phyloP scores from a whole-genome alignment of 2,888 invertebrate species.

The Ditylenchus weischeri region DNA sequence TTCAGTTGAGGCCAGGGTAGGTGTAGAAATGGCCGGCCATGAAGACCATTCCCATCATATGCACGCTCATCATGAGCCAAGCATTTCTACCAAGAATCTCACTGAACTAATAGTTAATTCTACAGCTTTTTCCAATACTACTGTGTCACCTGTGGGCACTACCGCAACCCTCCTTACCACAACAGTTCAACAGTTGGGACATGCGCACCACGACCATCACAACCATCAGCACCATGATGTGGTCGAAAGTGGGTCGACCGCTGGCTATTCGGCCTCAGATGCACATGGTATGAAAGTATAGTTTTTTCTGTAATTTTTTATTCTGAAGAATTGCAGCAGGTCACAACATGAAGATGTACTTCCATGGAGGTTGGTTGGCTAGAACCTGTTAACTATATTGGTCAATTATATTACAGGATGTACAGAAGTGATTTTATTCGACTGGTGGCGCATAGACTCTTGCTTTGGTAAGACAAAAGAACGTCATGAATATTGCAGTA shows the following conservation, averaged over 20 bases:
- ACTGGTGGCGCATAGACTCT: slow-evolving; percentile 53
- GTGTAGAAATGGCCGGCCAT: slow-evolving; percentile 10
- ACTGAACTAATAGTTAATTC: too few relatives aligned
- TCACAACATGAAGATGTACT: slow-evolving; percentile 55
- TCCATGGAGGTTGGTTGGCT: slow-evolving; percentile 42
- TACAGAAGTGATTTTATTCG: slow-evolving; percentile 55
- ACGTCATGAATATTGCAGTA: neutral
- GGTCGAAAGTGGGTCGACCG: neutral
- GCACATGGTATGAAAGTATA: neutral
- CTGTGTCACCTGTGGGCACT: neutral
- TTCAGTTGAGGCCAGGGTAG: too few relatives aligned
- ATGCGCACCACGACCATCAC: slow-evolving; percentile 31
- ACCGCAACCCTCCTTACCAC: neutral
- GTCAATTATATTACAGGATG: slow-evolving; percentile 22
- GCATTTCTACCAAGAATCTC: neutral
- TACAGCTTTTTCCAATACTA: neutral
- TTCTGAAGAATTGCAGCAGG: neutral
- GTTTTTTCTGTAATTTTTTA: neutral
- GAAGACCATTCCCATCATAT: slow-evolving; percentile 23
- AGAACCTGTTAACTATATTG: too few relatives aligned
- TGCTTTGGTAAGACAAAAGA: slow-evolving; percentile 51
- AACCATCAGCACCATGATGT: neutral
- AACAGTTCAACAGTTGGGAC: slow-evolving; percentile 15
- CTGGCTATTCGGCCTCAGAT: neutral
- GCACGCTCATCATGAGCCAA: slow-evolving; percentile 17